Evolutionary conservation across 2,113 vertebrate species (phyloP).

Genomic region (Seriola quinqueradiata): DNA sequence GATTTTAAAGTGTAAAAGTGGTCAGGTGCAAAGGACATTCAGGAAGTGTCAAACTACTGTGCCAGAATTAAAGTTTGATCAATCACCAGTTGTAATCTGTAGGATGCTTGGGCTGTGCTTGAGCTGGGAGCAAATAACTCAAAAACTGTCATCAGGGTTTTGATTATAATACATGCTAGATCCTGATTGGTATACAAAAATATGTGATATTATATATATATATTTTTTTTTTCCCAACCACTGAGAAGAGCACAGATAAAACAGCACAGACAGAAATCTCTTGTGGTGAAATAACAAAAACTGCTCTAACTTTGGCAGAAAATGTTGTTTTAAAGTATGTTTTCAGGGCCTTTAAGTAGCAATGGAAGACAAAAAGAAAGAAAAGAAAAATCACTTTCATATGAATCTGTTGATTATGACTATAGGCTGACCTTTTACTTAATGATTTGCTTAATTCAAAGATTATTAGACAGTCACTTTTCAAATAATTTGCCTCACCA

Average conservation of each 20-base stretch:
- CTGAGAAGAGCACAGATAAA: neutral
- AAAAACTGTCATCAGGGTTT: neutral
- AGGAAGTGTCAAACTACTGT: neutral
- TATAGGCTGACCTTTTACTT: neutral
- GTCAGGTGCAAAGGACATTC: neutral
- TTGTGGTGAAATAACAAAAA: neutral
- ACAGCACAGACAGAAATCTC: neutral
- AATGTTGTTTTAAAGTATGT: neutral
- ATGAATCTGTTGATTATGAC: neutral
- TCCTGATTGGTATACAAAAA: neutral
- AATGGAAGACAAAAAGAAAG: no score
- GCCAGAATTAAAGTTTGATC: neutral
- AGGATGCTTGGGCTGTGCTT: neutral
- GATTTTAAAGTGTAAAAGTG: no score
- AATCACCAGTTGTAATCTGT: neutral
- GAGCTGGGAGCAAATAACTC: neutral
- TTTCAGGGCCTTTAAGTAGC: neutral
- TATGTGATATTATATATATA: neutral
- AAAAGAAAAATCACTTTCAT: neutral
- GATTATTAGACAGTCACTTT: neutral
- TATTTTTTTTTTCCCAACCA: neutral
- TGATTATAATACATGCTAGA: neutral
- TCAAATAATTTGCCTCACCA: neutral
- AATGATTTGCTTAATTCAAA: neutral
- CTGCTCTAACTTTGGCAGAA: neutral